Percentiles rank a stretch among this genome's conserved stretches.
Evolutionary conservation across 2,888 invertebrate genomes (phyloP).

Genomic region (Cenopis cana): DNA sequence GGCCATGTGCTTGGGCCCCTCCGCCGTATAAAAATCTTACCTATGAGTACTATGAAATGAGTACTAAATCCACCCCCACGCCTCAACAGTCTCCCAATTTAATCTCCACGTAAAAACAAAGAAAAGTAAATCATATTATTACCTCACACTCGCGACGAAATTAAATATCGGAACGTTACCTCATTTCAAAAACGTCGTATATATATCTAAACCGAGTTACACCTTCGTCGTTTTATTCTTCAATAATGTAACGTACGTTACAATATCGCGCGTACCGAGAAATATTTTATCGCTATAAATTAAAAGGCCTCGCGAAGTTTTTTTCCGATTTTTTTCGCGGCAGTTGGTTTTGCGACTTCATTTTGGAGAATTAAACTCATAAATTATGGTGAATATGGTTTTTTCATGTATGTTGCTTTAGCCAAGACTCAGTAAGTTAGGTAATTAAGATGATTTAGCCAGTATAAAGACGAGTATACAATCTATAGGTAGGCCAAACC

Average conservation of each 20-base stretch:
- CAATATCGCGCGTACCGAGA: slow-evolving; percentile 54
- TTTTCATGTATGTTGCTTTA: slow-evolving; percentile 15
- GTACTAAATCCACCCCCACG: background rate
- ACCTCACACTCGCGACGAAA: slow-evolving; percentile 33
- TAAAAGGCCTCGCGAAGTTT: slow-evolving; percentile 72
- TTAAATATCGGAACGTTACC: slow-evolving; percentile 33
- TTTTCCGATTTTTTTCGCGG: slow-evolving; percentile 69
- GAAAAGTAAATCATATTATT: slow-evolving; percentile 36
- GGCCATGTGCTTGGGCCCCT: no score
- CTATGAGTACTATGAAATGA: no score
- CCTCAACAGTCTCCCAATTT: background rate
- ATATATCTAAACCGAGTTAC: background rate
- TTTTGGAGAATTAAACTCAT: slow-evolving; percentile 81
- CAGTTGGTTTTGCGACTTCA: slow-evolving; percentile 72
- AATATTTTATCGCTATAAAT: slow-evolving; percentile 80
- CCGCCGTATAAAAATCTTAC: no score
- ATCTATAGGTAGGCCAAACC: no score
- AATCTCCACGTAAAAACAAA: slow-evolving; percentile 18
- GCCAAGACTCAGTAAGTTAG: background rate
- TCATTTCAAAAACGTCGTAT: background rate
- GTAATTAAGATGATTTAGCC: background rate
- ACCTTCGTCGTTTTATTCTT: background rate
- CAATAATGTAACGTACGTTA: slow-evolving; percentile 37
- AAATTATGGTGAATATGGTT: slow-evolving; percentile 66
- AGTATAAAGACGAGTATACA: no score